phyloP scores from a whole-genome alignment of 2,888 invertebrate genomes.

The Pardosa pseudoannulata region DNA sequence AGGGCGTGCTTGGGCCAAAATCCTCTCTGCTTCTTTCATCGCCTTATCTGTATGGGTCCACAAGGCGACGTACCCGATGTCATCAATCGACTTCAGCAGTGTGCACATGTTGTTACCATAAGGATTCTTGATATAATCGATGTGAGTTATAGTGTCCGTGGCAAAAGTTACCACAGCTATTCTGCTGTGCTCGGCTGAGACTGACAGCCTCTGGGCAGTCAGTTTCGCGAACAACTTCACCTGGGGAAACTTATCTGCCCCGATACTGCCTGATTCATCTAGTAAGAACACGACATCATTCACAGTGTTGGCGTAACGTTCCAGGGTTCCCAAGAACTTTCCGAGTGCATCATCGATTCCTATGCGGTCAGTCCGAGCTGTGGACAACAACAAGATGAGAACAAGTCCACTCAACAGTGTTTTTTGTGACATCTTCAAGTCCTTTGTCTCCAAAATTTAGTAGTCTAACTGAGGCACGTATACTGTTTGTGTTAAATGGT shows the following conservation, averaged over 20 bases:
- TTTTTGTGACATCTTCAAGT: no score
- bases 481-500: no score
- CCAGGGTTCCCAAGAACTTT: constrained; percentile 36
- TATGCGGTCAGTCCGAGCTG: no score
- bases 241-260: constrained; percentile 14
- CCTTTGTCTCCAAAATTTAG: no score
- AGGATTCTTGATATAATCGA: constrained; percentile 36
- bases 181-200: constrained; percentile 28
- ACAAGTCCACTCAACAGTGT: no score
- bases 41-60: constrained; percentile 31
- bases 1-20: constrained; percentile 31
- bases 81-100: constrained; percentile 20
- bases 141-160: neutral
- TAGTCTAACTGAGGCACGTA: no score
- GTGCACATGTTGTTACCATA: constrained; percentile 60
- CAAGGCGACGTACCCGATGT: constrained; percentile 21
- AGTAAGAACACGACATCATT: constrained; percentile 57
- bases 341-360: neutral
- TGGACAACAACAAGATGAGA: no score
- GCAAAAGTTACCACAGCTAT: constrained; percentile 53
- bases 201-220: constrained; percentile 25
- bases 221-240: constrained; percentile 49
- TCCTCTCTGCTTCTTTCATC: constrained; percentile 14
- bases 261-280: constrained; percentile 67
- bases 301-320: constrained; percentile 19